Base-by-base conservation (phyloP, 2,888 invertebrate genomes). In the Latrodectus elegans region DNA sequence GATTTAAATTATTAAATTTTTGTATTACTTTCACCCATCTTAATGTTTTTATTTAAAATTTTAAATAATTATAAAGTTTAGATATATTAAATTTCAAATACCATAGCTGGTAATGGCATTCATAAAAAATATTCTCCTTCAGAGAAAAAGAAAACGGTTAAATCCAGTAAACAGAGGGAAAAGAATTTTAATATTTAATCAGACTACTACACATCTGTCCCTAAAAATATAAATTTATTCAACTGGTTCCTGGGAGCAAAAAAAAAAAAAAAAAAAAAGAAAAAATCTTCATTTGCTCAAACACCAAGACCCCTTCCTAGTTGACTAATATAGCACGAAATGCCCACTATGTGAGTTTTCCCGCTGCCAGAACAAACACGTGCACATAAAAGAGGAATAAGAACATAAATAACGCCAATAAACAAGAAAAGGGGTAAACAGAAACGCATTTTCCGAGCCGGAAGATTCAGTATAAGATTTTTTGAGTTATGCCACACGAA, bases 231-330 rank as follows among this genome's bases (percentile, higher is more conserved):
- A 38, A 38, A 38, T 38, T 38, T 38, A 38, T 6, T 38, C 38
- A 6, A 38, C 38, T 38, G 38, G 6, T n/a, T 60, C 60, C n/a
- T 60, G 60, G 9, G 11, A 15, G 4, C 38, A 60, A 60, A 60
- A 60, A 55, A 55, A 55, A 60, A 81, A 81, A 67, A 67, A 74
- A 81, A 55, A 65, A 73, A 65, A 14, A 78, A 49, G n/a, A n/a
- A n/a, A n/a, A n/a, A n/a, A n/a, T n/a, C 11, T 74, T 70, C 72
- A 74, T 79, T 85, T 85, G 70, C 74, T 78, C 85, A 85, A 68
- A 80, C 73, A 85, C 79, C 74, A 70, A 79, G 51, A 75, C 79
- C 49, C 38, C 51, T 17, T 14, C 49, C 71, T 68, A 15, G 14
- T 60, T 60, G 60, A 60, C 14, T 60, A 60, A 60, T 60, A 12